A percentile compares a stretch with the other conserved stretches of the same genome.
Conservation (phyloP, 37 sponge, comb jelly and placozoan species). For the Ianthella basta region DNA sequence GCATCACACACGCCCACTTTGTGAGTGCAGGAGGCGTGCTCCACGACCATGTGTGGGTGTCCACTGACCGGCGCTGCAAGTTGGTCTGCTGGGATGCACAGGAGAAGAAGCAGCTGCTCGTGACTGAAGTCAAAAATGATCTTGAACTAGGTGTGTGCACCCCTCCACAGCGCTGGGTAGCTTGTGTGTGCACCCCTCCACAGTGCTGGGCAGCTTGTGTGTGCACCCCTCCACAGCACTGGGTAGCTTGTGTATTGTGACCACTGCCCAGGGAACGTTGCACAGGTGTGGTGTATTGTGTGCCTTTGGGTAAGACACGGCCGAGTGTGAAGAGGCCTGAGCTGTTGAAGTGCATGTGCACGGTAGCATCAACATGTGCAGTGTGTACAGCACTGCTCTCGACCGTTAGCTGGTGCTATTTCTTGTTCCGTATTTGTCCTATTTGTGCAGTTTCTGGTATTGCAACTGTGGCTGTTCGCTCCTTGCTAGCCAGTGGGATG, state of each 20-base stretch:
- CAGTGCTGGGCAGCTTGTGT: background rate
- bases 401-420: no score
- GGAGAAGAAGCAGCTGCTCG: constrained; percentile 31
- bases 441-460: background rate
- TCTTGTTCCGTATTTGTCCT: background rate
- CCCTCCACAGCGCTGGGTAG: background rate
- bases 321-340: no score
- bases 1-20: constrained; percentile 51
- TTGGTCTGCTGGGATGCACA: constrained; percentile 70
- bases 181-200: background rate
- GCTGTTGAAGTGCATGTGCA: no score
- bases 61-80: constrained; percentile 37
- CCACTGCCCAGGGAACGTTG: no score
- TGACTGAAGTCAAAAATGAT: constrained; percentile 39
- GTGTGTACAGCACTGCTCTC: background rate
- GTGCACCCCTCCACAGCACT: background rate
- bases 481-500: constrained; percentile 18
- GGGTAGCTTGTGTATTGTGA: background rate
- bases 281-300: no score
- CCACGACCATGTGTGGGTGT: constrained; percentile 60
- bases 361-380: no score
- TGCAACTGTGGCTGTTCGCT: background rate
- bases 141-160: constrained; percentile 38
- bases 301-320: no score
- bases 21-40: constrained; percentile 14